phyloP scores from a whole-genome alignment of 2,113 vertebrate species.

The Speoplatyrhinus poulsoni region DNA sequence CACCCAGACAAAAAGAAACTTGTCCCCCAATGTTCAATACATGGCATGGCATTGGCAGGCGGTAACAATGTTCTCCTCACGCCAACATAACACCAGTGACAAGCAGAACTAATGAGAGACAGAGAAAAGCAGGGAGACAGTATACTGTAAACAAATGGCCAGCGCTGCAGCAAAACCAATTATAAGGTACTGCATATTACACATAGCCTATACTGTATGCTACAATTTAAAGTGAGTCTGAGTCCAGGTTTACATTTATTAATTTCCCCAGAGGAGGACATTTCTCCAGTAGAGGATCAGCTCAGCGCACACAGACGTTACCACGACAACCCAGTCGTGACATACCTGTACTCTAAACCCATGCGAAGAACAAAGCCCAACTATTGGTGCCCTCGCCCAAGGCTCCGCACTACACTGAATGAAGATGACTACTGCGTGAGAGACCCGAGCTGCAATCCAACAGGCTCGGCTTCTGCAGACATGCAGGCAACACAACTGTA shows the following conservation, averaged over 20 bases:
- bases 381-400: conserved; percentile 4
- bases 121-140: neutral
- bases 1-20: too few relatives aligned
- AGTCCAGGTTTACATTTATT: conserved; percentile 7
- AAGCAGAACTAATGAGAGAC: neutral
- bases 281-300: conserved; percentile 10
- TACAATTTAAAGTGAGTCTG: conserved; percentile 6
- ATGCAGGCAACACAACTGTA: too few relatives aligned
- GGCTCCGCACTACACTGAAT: neutral
- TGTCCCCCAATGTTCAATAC: too few relatives aligned
- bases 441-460: too few relatives aligned
- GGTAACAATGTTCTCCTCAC: too few relatives aligned
- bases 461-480: too few relatives aligned
- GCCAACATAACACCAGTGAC: too few relatives aligned
- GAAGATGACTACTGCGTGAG: too few relatives aligned
- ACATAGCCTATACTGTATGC: neutral
- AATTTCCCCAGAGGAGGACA: conserved; percentile 36
- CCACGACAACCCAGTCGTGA: conserved; percentile 55
- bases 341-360: conserved; percentile 36
- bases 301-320: conserved; percentile 40
- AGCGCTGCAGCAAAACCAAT: neutral
- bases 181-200: neutral
- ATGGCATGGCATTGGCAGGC: too few relatives aligned
- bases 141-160: neutral
- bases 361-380: conserved; percentile 9